These are phyloP conservation scores for Psilopogon haemacephalus DNA, from an alignment of 2,113 vertebrate genomes.

Conservation along the genomic window DNA sequence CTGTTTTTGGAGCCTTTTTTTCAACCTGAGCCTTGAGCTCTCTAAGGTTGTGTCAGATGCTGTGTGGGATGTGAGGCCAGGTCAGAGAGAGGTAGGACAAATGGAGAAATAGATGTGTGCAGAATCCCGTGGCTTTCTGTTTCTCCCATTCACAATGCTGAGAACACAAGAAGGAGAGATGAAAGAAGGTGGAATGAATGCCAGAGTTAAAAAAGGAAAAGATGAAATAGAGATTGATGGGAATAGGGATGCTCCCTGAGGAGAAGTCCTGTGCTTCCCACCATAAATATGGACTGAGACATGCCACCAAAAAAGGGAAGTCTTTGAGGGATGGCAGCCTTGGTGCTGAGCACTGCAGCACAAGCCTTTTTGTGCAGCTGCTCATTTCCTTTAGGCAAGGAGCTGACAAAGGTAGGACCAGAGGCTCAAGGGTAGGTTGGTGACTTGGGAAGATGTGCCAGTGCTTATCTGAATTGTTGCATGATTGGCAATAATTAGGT, in stretches of 20 bases:
- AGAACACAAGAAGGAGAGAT: neutral
- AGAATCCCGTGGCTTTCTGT: neutral
- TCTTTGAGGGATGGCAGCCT: neutral
- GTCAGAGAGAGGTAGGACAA: slow-evolving; percentile 35
- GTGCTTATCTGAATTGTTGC: neutral
- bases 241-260: neutral
- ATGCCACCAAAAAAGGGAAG: too few relatives aligned
- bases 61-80: neutral
- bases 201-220: neutral
- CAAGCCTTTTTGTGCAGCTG: neutral
- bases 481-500: neutral
- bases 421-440: neutral
- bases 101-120: neutral
- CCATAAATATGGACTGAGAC: neutral
- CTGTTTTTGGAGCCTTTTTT: neutral
- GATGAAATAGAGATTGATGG: neutral
- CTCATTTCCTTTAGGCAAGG: neutral
- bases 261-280: neutral
- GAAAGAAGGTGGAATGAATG: neutral
- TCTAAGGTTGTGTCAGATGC: neutral
- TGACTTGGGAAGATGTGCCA: neutral
- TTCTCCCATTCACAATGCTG: neutral
- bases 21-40: neutral
- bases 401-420: neutral
- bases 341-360: neutral